Conservation (phyloP, 2,113 vertebrate species). For the Poeciliopsis occidentalis region DNA sequence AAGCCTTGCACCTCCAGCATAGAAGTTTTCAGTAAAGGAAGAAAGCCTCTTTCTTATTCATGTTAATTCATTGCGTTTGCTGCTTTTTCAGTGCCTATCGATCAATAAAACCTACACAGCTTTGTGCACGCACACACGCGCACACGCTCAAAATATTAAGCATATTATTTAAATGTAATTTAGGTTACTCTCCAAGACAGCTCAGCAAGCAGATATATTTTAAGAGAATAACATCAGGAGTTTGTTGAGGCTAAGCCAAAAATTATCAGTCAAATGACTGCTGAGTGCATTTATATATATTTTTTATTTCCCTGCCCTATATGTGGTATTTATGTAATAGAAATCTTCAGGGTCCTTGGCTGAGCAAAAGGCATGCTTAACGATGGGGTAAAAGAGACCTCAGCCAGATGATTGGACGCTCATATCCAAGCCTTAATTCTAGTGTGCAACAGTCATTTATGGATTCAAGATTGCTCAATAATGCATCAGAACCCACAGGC, state of each 20-base stretch:
- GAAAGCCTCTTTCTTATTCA: too few relatives aligned
- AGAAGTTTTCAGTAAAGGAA: too few relatives aligned
- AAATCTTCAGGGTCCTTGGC: slow-evolving; percentile 25
- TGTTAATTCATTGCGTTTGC: too few relatives aligned
- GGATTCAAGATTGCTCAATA: slow-evolving; percentile 75
- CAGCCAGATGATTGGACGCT: slow-evolving; percentile 43
- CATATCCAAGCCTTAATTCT: slow-evolving; percentile 50
- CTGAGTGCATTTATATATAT: slow-evolving; percentile 13
- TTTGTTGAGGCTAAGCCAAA: not conserved
- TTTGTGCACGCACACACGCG: too few relatives aligned
- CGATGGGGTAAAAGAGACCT: slow-evolving; percentile 12
- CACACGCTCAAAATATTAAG: too few relatives aligned
- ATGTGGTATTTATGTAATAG: slow-evolving; percentile 9
- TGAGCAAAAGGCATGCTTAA: slow-evolving; percentile 18
- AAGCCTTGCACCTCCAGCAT: too few relatives aligned
- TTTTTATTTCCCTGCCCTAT: not conserved
- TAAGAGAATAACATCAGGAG: too few relatives aligned
- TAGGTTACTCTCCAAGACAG: too few relatives aligned
- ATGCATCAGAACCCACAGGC: slow-evolving; percentile 74
- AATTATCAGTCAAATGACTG: not conserved
- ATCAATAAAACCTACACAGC: too few relatives aligned
- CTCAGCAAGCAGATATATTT: too few relatives aligned
- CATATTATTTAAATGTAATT: too few relatives aligned
- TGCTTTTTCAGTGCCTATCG: too few relatives aligned
- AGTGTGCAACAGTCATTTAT: slow-evolving; percentile 62